Evolutionary conservation across 2,797 vertebrate genomes (phyloP), one percentile per base, ranked within the genome.

Genomic region (Channallabes apus): DNA sequence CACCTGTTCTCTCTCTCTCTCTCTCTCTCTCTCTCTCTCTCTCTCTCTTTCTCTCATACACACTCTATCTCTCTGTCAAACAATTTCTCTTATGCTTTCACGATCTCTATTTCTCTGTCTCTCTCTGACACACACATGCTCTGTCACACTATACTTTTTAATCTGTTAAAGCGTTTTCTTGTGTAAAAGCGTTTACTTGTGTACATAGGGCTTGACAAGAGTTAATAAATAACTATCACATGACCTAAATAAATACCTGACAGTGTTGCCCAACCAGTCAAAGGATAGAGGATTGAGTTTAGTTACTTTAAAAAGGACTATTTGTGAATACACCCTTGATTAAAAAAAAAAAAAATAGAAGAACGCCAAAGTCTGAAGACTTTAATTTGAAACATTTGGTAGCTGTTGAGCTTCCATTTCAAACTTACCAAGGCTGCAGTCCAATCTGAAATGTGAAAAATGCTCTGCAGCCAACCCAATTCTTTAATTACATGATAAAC

Each of bases 301-400:
- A 46, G 46, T 46, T 46, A 46, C 9, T 46, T 46, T 46, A 9
- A 46, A 46, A 46, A 46, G 9, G 41, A 46, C 41, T 46, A 46
- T 46, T 46, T 46, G 41, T 35, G 7, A 73, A 27, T 41, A 73
- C 22, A 7, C 41, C 41, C 41, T 46, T 46, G 7, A 46, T 46
- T 7, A 7, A 58, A 18, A 8, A 38, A 27, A 3, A 17, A 0
- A 69, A 0, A 18, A 61, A 61, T 7, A 24, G 59, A 61, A 24
- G 24, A 24, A 6, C 59, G 3, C 22, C 27, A 5, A 65, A 65
- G 64, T 65, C 2, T 32, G 2, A 85, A 35, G 38, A 32, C 0
- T 0, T 15, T 3, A 88, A 83, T 88, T 84, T 86, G 86, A 86
- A 86, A 86, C 85, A 88, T 86, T 89, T 87, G 87, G 1, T 64